Evolutionary conservation across 2,888 invertebrate genomes (phyloP).

Genomic region (Sphinx pinastri): DNA sequence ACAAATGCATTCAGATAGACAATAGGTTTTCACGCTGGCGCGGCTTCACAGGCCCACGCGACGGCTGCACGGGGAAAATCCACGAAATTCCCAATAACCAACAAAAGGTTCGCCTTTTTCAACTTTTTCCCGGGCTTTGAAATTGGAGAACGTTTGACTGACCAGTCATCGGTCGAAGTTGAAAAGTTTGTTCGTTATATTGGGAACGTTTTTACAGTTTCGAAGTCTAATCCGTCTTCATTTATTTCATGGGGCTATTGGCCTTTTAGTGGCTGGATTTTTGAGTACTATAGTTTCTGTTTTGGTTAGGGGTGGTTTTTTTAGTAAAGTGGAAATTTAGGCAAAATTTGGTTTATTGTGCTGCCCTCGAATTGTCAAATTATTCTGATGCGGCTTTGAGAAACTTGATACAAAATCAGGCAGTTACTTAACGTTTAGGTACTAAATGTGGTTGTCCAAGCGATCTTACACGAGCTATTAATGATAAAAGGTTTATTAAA

Average conservation of each 20-base stretch:
- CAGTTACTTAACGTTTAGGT: no score
- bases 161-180: conserved; percentile 2
- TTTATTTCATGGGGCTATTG: background rate
- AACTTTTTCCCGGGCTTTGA: conserved; percentile 14
- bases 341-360: no score
- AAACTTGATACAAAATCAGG: no score
- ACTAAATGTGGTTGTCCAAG: no score
- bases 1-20: conserved; percentile 14
- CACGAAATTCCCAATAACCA: conserved; percentile 15
- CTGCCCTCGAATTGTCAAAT: no score
- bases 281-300: background rate
- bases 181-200: conserved; percentile 14
- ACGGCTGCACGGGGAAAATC: conserved; percentile 4
- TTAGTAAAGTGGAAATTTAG: no score
- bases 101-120: conserved; percentile 2
- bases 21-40: conserved; percentile 12
- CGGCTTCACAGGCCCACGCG: background rate
- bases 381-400: no score
- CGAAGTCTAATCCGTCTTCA: conserved; percentile 5
- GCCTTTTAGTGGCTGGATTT: background rate
- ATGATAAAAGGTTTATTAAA: no score
- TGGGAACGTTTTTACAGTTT: conserved; percentile 11
- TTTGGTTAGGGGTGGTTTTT: no score
- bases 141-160: conserved; percentile 21
- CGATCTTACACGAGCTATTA: no score